These are phyloP conservation scores for Eufriesea mexicana DNA, from an alignment of 1,140 invertebrate genomes.

Conservation along the genomic window DNA sequence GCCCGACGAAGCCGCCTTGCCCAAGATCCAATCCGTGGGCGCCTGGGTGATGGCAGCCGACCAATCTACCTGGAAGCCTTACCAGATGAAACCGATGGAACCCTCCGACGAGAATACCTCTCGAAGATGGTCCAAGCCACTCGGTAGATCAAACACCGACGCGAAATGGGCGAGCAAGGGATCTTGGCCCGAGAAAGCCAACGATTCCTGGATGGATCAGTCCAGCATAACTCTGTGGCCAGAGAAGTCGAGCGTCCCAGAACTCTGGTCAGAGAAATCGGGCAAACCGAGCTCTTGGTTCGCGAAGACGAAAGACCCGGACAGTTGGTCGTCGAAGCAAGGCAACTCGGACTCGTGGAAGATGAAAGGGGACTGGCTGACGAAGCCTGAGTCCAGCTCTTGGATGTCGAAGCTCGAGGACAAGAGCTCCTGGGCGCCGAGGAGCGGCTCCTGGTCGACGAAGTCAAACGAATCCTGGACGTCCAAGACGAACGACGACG, in stretches of 20 bases:
- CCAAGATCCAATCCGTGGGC: slow-evolving; percentile 65
- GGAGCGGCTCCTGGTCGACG: slow-evolving; percentile 4
- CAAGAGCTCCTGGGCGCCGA: slow-evolving; percentile 3
- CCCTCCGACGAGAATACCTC: neutral
- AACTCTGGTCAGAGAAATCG: slow-evolving; percentile 10
- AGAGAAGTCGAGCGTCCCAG: neutral
- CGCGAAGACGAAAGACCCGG: neutral
- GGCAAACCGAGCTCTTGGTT: slow-evolving; percentile 29
- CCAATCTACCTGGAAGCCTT: slow-evolving; percentile 63
- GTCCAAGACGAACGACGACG: slow-evolving; percentile 1
- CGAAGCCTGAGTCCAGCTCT: neutral
- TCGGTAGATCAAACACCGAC: slow-evolving; percentile 30
- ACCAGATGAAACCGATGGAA: slow-evolving; percentile 47
- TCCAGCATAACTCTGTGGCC: neutral
- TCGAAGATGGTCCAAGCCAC: slow-evolving; percentile 15
- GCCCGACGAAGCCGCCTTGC: slow-evolving; percentile 20
- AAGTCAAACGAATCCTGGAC: slow-evolving; percentile 24
- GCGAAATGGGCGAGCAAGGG: slow-evolving; percentile 64
- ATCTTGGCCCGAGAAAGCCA: slow-evolving; percentile 22
- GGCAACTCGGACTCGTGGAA: slow-evolving; percentile 20
- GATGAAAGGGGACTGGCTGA: slow-evolving; percentile 9
- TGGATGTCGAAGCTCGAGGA: slow-evolving; percentile 18
- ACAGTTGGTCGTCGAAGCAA: neutral
- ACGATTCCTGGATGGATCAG: slow-evolving; percentile 12
- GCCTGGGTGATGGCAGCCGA: slow-evolving; percentile 66